These are phyloP conservation scores for Brachionus sp. DNA, from an alignment of 1,140 invertebrate species.

Conservation along the genomic window DNA sequence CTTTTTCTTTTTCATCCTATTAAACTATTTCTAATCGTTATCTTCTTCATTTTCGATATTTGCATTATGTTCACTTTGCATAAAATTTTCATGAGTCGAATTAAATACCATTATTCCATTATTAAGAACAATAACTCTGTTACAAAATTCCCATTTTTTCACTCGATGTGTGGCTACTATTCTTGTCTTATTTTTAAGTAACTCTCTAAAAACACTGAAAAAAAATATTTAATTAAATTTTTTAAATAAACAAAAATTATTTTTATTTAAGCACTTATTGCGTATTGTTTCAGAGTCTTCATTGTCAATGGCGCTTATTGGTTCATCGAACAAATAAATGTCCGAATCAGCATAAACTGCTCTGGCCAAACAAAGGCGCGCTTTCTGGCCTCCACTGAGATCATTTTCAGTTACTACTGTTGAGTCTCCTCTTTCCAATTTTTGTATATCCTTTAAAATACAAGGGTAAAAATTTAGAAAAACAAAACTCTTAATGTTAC, in stretches of 20 bases:
- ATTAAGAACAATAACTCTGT: too few species aligned
- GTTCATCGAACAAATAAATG: slow-evolving; percentile 77
- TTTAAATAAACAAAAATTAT: not conserved
- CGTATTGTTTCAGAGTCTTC: not conserved
- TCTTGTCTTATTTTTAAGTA: too few species aligned
- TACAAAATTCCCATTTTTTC: not conserved
- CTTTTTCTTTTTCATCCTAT: too few species aligned
- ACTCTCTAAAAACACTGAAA: too few species aligned
- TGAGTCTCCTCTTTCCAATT: slow-evolving; percentile 73
- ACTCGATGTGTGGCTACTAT: not conserved
- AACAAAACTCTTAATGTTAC: slow-evolving; percentile 47
- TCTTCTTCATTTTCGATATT: too few species aligned
- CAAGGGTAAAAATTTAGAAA: slow-evolving; percentile 50
- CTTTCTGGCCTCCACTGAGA: slow-evolving; percentile 82
- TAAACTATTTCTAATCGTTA: too few species aligned
- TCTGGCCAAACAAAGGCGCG: slow-evolving; percentile 71
- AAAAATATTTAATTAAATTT: not conserved
- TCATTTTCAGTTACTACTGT: slow-evolving; percentile 82
- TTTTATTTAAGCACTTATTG: not conserved
- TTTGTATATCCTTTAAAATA: slow-evolving; percentile 67
- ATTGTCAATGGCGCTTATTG: slow-evolving; percentile 73
- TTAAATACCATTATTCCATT: too few species aligned
- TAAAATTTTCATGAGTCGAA: too few species aligned
- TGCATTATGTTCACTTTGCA: too few species aligned
- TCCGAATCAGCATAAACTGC: slow-evolving; percentile 75